phyloP scores from a whole-genome alignment of 2,888 invertebrate species.

The Cartodere bifasciata region DNA sequence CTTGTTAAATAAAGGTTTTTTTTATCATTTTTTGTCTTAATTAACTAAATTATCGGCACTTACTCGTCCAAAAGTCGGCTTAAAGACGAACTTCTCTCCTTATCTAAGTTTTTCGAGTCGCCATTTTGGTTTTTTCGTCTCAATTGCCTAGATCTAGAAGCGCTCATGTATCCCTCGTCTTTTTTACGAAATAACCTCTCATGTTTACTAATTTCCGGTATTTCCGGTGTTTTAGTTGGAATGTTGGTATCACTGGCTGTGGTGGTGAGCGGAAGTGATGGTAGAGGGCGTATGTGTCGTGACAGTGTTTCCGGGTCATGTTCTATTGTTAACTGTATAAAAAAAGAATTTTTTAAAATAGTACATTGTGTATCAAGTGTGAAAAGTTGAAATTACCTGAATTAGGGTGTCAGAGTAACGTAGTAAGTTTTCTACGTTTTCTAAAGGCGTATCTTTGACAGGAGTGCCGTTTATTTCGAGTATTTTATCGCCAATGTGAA shows the following conservation, averaged over 20 bases:
- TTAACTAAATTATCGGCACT: too few relatives aligned
- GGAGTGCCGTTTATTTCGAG: slow-evolving; percentile 88
- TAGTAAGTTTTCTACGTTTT: slow-evolving; percentile 64
- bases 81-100: slow-evolving; percentile 77
- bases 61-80: slow-evolving; percentile 68
- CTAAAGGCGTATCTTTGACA: slow-evolving; percentile 65
- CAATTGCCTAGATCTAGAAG: slow-evolving; percentile 49
- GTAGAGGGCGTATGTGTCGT: slow-evolving; percentile 30
- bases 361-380: background rate
- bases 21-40: too few relatives aligned
- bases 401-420: slow-evolving; percentile 58
- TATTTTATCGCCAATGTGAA: slow-evolving; percentile 87
- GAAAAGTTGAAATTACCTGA: slow-evolving; percentile 47
- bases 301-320: slow-evolving; percentile 70
- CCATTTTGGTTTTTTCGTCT: slow-evolving; percentile 40
- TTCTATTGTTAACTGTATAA: slow-evolving; percentile 67
- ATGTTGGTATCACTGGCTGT: slow-evolving; percentile 35
- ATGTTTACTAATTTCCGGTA: slow-evolving; percentile 24
- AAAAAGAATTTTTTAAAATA: slow-evolving; percentile 4
- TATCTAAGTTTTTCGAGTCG: slow-evolving; percentile 39
- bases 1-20: too few relatives aligned
- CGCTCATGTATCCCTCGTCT: slow-evolving; percentile 48
- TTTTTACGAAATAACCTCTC: slow-evolving; percentile 42
- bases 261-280: slow-evolving; percentile 31
- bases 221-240: slow-evolving; percentile 24